Evolutionary conservation across 2,888 invertebrate species (phyloP).

Genomic region (Stenichneumon culpator): DNA sequence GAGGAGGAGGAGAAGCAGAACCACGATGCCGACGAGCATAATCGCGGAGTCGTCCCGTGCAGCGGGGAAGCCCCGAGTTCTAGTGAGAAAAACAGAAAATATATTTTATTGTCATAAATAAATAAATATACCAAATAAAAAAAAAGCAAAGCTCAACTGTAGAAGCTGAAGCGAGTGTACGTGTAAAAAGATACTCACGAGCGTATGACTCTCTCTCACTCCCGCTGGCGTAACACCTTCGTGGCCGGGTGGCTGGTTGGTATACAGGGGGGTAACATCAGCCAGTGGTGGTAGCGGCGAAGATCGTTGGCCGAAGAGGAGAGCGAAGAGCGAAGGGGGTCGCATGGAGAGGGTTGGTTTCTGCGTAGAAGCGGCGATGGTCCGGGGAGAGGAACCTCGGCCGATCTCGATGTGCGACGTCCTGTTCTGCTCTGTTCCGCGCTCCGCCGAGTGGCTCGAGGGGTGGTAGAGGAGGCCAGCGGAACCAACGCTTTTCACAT

Average conservation of each 20-base stretch:
- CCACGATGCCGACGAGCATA: not conserved
- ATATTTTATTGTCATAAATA: not conserved
- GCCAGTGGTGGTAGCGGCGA: constrained; percentile 40
- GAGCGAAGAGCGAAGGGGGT: constrained; percentile 59
- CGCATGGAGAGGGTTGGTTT: constrained; percentile 61
- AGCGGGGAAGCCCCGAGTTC: constrained; percentile 43
- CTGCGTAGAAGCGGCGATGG: constrained; percentile 25
- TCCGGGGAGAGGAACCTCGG: constrained; percentile 54
- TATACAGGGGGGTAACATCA: constrained; percentile 36
- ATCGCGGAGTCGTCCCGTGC: not conserved
- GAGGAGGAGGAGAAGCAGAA: constrained; percentile 9
- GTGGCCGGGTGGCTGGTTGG: constrained; percentile 64
- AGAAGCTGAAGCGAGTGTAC: constrained; percentile 14
- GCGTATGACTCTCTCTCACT: constrained; percentile 44
- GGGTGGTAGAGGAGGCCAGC: constrained; percentile 45
- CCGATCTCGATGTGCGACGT: constrained; percentile 54
- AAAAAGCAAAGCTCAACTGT: not conserved
- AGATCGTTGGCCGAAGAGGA: constrained; percentile 50
- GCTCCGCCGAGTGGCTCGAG: constrained; percentile 39
- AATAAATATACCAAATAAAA: not conserved
- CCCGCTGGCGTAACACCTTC: constrained; percentile 68
- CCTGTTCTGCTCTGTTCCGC: constrained; percentile 46
- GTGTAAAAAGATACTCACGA: constrained; percentile 35
- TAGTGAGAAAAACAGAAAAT: constrained; percentile 23
- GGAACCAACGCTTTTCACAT: constrained; percentile 46